These are phyloP conservation scores for Plusia festucae DNA, from an alignment of 2,888 invertebrate genomes.

Conservation along the genomic window DNA sequence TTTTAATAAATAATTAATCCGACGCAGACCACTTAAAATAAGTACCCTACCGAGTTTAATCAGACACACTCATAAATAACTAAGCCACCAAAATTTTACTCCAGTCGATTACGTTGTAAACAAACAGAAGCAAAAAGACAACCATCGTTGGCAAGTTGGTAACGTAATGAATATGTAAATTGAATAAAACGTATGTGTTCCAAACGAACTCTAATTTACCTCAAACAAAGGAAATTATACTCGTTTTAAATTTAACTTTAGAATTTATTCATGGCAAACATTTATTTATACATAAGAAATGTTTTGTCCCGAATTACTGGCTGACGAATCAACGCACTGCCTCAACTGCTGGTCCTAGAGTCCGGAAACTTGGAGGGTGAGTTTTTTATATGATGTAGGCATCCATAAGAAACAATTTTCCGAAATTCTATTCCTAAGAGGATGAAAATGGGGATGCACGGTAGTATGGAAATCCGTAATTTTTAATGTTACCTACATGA, in stretches of 20 bases:
- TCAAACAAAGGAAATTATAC: slow-evolving; percentile 30
- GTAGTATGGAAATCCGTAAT: no score
- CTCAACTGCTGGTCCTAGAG: no score
- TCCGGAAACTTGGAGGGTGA: no score
- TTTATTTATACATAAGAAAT: no score
- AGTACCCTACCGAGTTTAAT: slow-evolving; percentile 25
- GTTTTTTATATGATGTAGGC: no score
- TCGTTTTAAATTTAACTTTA: slow-evolving; percentile 27
- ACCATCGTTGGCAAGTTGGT: slow-evolving; percentile 29
- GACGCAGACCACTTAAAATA: slow-evolving; percentile 22
- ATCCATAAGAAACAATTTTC: slow-evolving; percentile 17
- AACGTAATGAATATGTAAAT: slow-evolving; percentile 56
- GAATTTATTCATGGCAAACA: slow-evolving; percentile 13
- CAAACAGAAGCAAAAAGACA: slow-evolving; percentile 44
- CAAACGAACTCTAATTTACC: slow-evolving; percentile 45
- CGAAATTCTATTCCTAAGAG: no score
- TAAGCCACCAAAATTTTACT: slow-evolving; percentile 26
- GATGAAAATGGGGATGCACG: no score
- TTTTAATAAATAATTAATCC: slow-evolving; percentile 39
- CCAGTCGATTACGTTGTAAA: slow-evolving; percentile 37
- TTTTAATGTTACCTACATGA: no score
- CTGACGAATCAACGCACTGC: no score
- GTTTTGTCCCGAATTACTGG: no score
- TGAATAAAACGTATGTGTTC: slow-evolving; percentile 50
- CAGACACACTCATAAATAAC: slow-evolving; percentile 39